phyloP scores from a whole-genome alignment of 2,113 vertebrate species.

The Ictalurus punctatus region DNA sequence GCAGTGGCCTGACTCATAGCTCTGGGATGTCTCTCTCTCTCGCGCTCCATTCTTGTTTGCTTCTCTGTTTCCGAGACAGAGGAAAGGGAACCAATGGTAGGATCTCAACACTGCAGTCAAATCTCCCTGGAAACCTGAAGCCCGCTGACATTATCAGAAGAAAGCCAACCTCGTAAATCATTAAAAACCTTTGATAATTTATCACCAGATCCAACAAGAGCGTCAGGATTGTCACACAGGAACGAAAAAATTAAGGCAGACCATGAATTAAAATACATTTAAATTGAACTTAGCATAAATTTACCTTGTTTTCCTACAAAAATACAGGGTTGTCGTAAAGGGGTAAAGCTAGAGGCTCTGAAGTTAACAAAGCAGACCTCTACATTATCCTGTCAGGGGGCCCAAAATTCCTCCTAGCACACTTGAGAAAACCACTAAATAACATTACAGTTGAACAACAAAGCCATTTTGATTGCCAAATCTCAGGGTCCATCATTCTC shows the following conservation, averaged over 20 bases:
- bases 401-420: background rate
- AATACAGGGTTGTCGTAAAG: background rate
- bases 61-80: conserved; percentile 1
- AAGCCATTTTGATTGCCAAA: background rate
- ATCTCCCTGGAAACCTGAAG: conserved; percentile 20
- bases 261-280: background rate
- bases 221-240: background rate
- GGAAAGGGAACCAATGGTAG: background rate
- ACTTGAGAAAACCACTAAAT: background rate
- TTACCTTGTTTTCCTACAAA: background rate
- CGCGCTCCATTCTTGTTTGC: background rate
- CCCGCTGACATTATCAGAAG: conserved; percentile 6
- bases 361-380: background rate
- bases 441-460: background rate
- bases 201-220: background rate
- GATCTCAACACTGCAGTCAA: background rate
- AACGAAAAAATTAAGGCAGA: background rate
- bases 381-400: background rate
- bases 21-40: background rate
- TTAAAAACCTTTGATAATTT: background rate
- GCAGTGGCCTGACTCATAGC: background rate
- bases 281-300: background rate
- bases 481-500: background rate
- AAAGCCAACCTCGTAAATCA: background rate
- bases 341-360: background rate